Evolutionary conservation across 1,140 invertebrate species (phyloP), one percentile per base, ranked within the genome.

Genomic region (Pissodes strobi): DNA sequence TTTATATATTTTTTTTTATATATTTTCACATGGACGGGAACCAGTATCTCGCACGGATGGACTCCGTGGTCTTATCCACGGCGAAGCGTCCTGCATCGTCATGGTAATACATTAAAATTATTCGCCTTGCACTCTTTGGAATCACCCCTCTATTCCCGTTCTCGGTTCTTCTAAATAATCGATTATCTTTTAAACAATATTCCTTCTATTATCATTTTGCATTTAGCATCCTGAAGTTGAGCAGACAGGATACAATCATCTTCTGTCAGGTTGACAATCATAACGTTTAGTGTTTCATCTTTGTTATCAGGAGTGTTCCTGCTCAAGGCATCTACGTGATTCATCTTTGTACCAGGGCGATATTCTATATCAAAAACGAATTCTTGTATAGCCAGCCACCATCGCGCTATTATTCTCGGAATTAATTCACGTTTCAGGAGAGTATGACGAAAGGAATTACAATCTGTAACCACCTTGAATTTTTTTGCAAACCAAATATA

Each of bases 81-180:
- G 15, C 10, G 23, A 51, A 30, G 15, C 19, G 48, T 34, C 48
- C 22, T 8, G 22, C 48, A 8, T 30, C 48, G 19, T 51, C 48
- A 19, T 51, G 48, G 15, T 51, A 51, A 27, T 51, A 51, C 23
- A 51, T 23, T 10, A 51, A 30, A 13, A 51, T 19, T 51, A 6
- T 23, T 30, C 48, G 38, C 10, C 48, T 12, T 12, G 48, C 48
- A 8, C 6, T 51, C 15, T 51, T 51, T 12, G 80, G 23, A 85
- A 51, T 15, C 15, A 51, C 23, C 48, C 30, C 6, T 34, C 30
- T 34, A n/a, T 34, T 34, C 6, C 30, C 30, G n/a, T 34, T 34
- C n/a, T 34, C 30, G n/a, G 30, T 34, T 34, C n/a, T 34, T 34
- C 30, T 34, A 34, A 8, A 34, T n/a, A 34, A 34, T 8, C 30